Conservation (phyloP, 2,888 invertebrate genomes). For the Elmis aenea region DNA sequence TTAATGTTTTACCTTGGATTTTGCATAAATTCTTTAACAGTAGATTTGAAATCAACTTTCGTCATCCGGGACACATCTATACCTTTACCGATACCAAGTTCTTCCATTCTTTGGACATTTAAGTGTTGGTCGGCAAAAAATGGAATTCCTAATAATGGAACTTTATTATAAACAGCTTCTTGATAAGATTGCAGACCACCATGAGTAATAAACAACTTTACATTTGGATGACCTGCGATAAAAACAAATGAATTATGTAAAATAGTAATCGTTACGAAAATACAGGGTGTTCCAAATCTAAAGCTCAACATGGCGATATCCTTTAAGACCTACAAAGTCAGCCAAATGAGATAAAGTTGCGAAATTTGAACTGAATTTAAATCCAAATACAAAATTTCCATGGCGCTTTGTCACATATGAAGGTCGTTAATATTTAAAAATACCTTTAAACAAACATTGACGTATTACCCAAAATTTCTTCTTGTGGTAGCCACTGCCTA, state of each 20-base stretch:
- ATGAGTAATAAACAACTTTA: slow-evolving; percentile 18
- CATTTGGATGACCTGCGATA: slow-evolving; percentile 25
- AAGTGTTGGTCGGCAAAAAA: slow-evolving; percentile 18
- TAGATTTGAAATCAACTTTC: slow-evolving; percentile 6
- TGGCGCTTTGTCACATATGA: too few relatives aligned
- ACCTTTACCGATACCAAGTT: slow-evolving; percentile 16
- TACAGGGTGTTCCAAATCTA: too few relatives aligned
- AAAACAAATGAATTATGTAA: too few relatives aligned
- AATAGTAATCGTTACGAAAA: too few relatives aligned
- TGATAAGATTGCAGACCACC: slow-evolving; percentile 14
- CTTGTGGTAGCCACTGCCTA: slow-evolving; percentile 61
- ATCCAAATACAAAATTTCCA: too few relatives aligned
- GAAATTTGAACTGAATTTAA: too few relatives aligned
- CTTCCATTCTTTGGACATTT: slow-evolving; percentile 10
- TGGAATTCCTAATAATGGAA: slow-evolving; percentile 19
- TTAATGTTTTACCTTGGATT: slow-evolving; percentile 14
- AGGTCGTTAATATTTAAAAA: too few relatives aligned
- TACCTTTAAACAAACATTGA: too few relatives aligned
- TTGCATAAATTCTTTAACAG: slow-evolving; percentile 9
- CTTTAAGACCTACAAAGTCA: too few relatives aligned
- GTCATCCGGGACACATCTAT: slow-evolving; percentile 8
- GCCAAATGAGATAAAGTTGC: too few relatives aligned
- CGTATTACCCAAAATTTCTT: slow-evolving; percentile 57
- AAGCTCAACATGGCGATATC: too few relatives aligned
- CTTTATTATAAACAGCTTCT: slow-evolving; percentile 14